A percentile compares a stretch with the other conserved stretches of the same genome.
These are phyloP conservation scores for Aphidius ervi DNA, from an alignment of 1,140 invertebrate genomes.

Conservation along the genomic window DNA sequence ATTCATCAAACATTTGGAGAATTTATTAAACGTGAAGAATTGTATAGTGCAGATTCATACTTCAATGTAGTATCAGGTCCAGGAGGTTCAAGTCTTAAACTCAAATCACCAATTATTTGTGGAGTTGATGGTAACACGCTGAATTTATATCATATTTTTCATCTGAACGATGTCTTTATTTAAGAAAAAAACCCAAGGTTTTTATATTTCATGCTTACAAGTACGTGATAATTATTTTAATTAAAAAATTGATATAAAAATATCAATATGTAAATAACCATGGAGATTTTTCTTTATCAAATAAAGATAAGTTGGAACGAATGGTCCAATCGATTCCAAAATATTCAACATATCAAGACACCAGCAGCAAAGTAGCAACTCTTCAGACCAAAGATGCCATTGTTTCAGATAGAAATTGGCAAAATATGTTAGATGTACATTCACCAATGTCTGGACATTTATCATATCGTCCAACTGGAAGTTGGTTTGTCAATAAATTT, in stretches of 20 bases:
- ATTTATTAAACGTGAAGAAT: slow-evolving; percentile 41
- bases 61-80: slow-evolving; percentile 61
- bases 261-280: too few species aligned
- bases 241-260: slow-evolving; percentile 1
- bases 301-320: slow-evolving; percentile 22
- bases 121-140: slow-evolving; percentile 31
- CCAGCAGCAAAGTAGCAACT: too few species aligned
- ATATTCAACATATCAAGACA: too few species aligned
- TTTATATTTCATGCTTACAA: slow-evolving; percentile 76
- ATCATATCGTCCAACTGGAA: slow-evolving; percentile 62
- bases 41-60: slow-evolving; percentile 52
- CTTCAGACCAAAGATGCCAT: too few species aligned
- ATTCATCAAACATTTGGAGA: slow-evolving; percentile 41
- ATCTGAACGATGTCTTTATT: slow-evolving; percentile 55
- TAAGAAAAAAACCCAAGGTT: slow-evolving; percentile 70
- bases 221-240: slow-evolving; percentile 34
- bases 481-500: slow-evolving; percentile 73
- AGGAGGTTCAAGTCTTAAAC: slow-evolving; percentile 37
- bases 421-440: slow-evolving; percentile 65
- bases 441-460: slow-evolving; percentile 63
- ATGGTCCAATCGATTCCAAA: not conserved
- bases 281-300: slow-evolving; percentile 8
- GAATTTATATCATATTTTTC: slow-evolving; percentile 61
- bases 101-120: slow-evolving; percentile 36
- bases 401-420: slow-evolving; percentile 45